Percentiles rank a stretch among this genome's conserved stretches.
phyloP scores from a whole-genome alignment of 2,797 vertebrate genomes.

The Hoplostethus atlanticus region DNA sequence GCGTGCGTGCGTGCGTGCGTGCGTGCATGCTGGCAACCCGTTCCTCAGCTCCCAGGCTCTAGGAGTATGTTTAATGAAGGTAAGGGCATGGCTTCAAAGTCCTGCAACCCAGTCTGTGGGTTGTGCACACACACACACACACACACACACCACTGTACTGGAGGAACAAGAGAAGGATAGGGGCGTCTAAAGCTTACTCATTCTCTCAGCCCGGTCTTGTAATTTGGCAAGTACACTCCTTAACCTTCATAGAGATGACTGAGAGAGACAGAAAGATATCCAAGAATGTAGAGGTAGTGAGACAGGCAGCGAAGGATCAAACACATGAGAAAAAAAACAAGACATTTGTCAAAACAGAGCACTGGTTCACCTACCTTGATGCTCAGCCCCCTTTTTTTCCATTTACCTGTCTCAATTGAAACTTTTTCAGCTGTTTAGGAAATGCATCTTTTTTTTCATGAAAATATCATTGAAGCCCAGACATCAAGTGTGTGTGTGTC shows the following conservation, averaged over 20 bases:
- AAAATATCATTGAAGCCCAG: neutral
- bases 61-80: slow-evolving; percentile 91
- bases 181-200: slow-evolving; percentile 79
- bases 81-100: slow-evolving; percentile 89
- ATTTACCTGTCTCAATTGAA: neutral
- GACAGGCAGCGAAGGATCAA: slow-evolving; percentile 25
- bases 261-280: slow-evolving; percentile 47
- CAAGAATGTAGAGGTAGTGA: slow-evolving; percentile 39
- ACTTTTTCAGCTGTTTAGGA: neutral
- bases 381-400: neutral
- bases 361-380: slow-evolving; percentile 9
- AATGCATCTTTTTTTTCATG: slow-evolving; percentile 6
- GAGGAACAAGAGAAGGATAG: slow-evolving; percentile 44
- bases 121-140: slow-evolving; percentile 40
- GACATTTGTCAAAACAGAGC: slow-evolving; percentile 36
- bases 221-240: slow-evolving; percentile 73
- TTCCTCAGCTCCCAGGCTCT: slow-evolving; percentile 74
- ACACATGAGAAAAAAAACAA: slow-evolving; percentile 23
- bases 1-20: slow-evolving; percentile 23
- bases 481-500: neutral
- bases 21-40: slow-evolving; percentile 40
- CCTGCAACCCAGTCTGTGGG: slow-evolving; percentile 71
- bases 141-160: slow-evolving; percentile 33
- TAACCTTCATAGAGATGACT: slow-evolving; percentile 52
- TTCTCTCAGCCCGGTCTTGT: slow-evolving; percentile 80